phyloP scores from a whole-genome alignment of 2,797 vertebrate species.

The Spondyliosoma cantharus region DNA sequence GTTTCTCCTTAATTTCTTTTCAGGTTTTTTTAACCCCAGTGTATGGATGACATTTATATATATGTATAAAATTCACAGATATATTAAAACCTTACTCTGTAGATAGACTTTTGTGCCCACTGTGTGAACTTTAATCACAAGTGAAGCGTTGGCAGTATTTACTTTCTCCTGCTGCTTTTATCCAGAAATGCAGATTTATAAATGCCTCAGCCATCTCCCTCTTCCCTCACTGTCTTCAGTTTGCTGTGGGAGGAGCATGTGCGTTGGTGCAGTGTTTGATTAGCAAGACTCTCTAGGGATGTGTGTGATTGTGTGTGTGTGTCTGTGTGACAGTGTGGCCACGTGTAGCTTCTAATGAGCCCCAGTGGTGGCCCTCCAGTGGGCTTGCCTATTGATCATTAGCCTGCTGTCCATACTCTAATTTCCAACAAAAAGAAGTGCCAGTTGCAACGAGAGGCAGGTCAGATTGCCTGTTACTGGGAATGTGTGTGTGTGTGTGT shows the following conservation, averaged over 20 bases:
- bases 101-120: slow-evolving; percentile 27
- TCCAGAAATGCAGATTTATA: slow-evolving; percentile 52
- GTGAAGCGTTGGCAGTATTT: slow-evolving; percentile 34
- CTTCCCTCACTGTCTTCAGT: slow-evolving; percentile 30
- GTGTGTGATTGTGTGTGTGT: slow-evolving; percentile 25
- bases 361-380: slow-evolving; percentile 73
- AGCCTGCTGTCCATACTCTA: slow-evolving; percentile 74
- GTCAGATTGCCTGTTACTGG: slow-evolving; percentile 45
- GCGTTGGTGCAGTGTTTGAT: slow-evolving; percentile 57
- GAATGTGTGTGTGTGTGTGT: neutral
- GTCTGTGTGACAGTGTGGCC: slow-evolving; percentile 53
- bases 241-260: slow-evolving; percentile 47
- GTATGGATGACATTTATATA: slow-evolving; percentile 34
- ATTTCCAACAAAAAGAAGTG: slow-evolving; percentile 75
- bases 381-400: slow-evolving; percentile 80
- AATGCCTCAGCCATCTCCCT: slow-evolving; percentile 35
- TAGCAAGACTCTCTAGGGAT: slow-evolving; percentile 51
- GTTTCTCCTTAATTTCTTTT: neutral
- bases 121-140: slow-evolving; percentile 61
- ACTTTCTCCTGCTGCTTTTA: slow-evolving; percentile 51
- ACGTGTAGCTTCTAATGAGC: slow-evolving; percentile 80
- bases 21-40: neutral
- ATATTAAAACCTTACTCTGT: neutral
- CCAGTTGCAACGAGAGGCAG: slow-evolving; percentile 54
- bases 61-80: slow-evolving; percentile 3